Conservation (phyloP, 1,140 invertebrate genomes). For the Papilio machaon region DNA sequence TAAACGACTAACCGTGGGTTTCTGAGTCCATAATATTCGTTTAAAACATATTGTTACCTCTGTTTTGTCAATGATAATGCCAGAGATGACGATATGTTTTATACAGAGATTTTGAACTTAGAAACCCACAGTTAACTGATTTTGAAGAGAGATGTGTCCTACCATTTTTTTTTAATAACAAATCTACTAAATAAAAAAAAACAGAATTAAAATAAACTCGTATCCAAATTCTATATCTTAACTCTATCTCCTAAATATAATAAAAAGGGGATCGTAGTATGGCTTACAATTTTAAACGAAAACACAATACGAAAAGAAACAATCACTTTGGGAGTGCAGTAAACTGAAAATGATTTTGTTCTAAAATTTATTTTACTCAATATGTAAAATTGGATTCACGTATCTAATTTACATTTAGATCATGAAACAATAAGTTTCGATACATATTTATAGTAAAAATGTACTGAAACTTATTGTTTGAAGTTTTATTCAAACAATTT, state of each 20-base stretch:
- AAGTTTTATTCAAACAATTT: not conserved
- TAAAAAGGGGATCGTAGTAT: not conserved
- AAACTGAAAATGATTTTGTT: not conserved
- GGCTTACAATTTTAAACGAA: not conserved
- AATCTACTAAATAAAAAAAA: no score
- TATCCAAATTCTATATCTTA: no score
- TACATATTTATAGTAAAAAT: not conserved
- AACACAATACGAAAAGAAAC: not conserved
- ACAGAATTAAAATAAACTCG: no score
- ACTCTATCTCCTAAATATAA: not conserved
- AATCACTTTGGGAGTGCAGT: not conserved
- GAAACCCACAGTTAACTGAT: no score
- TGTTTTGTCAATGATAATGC: no score
- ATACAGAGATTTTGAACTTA: no score
- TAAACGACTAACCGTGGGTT: no score
- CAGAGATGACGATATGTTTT: no score
- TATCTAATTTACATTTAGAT: not conserved
- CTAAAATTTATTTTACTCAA: not conserved
- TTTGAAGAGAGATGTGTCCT: no score
- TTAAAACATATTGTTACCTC: no score
- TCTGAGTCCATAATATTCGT: no score
- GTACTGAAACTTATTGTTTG: not conserved
- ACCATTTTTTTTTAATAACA: no score
- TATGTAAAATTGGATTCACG: constrained; percentile 7
- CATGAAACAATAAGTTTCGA: not conserved